Percentiles rank a stretch among this genome's conserved stretches.
Conservation (phyloP, 1,140 invertebrate species). For the Drosophila mojavensis region DNA sequence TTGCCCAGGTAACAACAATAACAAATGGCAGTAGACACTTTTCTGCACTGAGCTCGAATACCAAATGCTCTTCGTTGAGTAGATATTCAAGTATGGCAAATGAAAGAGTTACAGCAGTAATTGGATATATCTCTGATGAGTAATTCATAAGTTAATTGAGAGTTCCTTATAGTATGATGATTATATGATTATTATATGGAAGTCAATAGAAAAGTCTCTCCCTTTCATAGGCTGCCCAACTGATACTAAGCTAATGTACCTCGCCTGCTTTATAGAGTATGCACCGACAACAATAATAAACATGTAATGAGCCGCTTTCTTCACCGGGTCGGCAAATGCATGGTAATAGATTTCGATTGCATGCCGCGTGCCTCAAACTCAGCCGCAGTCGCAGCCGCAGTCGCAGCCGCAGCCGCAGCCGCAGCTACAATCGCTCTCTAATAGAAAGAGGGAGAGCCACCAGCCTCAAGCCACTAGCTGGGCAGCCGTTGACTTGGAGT, state of each 20-base stretch:
- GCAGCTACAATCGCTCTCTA: constrained; percentile 6
- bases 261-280: constrained; percentile 8
- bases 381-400: constrained; percentile 11
- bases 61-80: not conserved
- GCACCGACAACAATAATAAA: constrained; percentile 51
- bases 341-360: constrained; percentile 80
- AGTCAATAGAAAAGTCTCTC: no score
- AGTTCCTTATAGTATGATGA: no score
- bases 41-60: not conserved
- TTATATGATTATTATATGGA: no score
- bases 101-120: no score
- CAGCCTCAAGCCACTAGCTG: not conserved
- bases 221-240: not conserved
- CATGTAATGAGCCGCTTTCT: constrained; percentile 80
- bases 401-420: constrained; percentile 13
- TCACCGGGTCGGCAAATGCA: constrained; percentile 69
- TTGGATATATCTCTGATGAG: no score
- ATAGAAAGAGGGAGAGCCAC: constrained; percentile 2
- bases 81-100: no score
- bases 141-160: no score
- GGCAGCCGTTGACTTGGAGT: not conserved
- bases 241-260: not conserved
- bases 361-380: constrained; percentile 56
- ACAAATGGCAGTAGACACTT: not conserved
- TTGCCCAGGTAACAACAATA: constrained; percentile 36